Conservation (phyloP, 2,113 vertebrate species). For the Toxotes jaculatrix region DNA sequence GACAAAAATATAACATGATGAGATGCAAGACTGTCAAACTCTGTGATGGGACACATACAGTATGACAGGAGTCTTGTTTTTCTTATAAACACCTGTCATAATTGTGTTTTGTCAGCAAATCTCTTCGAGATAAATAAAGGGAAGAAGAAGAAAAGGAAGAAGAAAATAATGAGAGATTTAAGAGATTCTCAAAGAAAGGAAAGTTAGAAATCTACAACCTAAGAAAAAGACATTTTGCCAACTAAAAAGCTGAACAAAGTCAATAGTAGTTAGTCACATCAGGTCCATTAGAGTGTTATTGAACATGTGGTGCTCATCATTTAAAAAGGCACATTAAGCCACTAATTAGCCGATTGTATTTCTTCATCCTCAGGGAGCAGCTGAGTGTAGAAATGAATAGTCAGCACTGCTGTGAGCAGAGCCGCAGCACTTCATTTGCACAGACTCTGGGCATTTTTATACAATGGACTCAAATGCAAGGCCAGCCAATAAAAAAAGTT, state of each 20-base stretch:
- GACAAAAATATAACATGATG: too few species aligned
- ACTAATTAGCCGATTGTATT: constrained; percentile 64
- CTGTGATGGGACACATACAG: too few species aligned
- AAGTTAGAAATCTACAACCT: neutral
- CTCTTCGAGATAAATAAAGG: neutral
- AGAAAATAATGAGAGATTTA: neutral
- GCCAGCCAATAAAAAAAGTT: neutral
- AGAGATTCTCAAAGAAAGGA: neutral
- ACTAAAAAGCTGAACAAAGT: constrained; percentile 33
- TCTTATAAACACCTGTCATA: too few species aligned
- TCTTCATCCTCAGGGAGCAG: constrained; percentile 43
- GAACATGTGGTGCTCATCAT: constrained; percentile 51
- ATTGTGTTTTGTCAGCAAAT: too few species aligned
- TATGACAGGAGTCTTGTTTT: too few species aligned
- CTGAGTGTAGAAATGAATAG: constrained; percentile 15
- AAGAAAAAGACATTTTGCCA: neutral
- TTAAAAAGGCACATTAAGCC: constrained; percentile 61
- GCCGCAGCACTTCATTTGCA: constrained; percentile 1
- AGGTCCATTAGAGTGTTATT: constrained; percentile 34
- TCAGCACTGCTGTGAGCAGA: constrained; percentile 42
- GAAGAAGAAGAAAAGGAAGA: neutral
- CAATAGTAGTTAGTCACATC: constrained; percentile 30
- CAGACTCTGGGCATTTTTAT: neutral
- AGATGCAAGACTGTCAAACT: too few species aligned
- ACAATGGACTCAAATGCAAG: neutral